Percentiles rank a stretch among this genome's conserved stretches.
Conservation (phyloP, 2,113 vertebrate genomes). For the Siniperca chuatsi region DNA sequence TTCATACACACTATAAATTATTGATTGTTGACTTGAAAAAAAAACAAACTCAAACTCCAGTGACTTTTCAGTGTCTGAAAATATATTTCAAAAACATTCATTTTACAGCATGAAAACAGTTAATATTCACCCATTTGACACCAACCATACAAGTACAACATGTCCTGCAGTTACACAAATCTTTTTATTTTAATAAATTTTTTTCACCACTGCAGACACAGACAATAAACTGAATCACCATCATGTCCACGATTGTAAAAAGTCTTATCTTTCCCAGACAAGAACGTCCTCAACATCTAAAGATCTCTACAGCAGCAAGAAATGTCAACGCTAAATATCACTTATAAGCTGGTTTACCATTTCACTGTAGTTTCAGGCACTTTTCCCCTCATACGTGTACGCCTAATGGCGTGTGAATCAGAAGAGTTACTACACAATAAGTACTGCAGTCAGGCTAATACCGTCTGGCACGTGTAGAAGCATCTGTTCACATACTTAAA, state of each 20-base stretch:
- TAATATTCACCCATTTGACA: constrained; percentile 55
- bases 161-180: constrained; percentile 9
- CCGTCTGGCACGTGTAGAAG: neutral
- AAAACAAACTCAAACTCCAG: neutral
- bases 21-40: neutral
- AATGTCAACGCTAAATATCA: constrained; percentile 41
- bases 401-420: constrained; percentile 7
- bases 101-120: constrained; percentile 62
- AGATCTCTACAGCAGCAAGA: constrained; percentile 40
- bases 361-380: constrained; percentile 72
- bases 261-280: constrained; percentile 1
- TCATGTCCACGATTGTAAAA: neutral
- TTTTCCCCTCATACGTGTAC: constrained; percentile 25
- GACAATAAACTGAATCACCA: constrained; percentile 31
- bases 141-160: constrained; percentile 43
- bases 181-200: neutral
- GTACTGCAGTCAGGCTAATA: constrained; percentile 7
- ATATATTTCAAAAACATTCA: constrained; percentile 73
- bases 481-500: neutral
- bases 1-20: neutral
- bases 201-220: constrained; percentile 30
- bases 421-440: neutral
- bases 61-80: constrained; percentile 56
- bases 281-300: constrained; percentile 27
- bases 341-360: constrained; percentile 18